phyloP scores from a whole-genome alignment of 2,113 vertebrate genomes.

The Leptobrachium ailaonicum region DNA sequence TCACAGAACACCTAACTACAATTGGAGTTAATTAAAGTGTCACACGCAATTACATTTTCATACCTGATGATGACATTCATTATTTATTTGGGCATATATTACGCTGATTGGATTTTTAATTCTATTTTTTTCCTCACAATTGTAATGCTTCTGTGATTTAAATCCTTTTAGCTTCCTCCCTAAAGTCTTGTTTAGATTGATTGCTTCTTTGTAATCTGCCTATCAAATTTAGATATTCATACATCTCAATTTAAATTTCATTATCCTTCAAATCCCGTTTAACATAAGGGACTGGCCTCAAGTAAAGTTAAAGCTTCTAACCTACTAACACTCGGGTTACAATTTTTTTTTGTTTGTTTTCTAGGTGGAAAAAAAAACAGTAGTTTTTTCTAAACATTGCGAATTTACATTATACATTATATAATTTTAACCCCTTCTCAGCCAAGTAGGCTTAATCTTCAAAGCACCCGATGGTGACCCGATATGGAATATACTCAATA shows the following conservation, averaged over 20 bases:
- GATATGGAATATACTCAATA: too few species aligned
- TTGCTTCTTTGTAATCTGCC: constrained; percentile 29
- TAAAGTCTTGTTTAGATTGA: constrained; percentile 29
- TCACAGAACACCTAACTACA: constrained; percentile 14
- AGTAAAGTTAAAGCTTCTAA: constrained; percentile 4
- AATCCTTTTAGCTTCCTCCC: constrained; percentile 25
- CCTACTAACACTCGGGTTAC: background rate
- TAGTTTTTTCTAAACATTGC: background rate
- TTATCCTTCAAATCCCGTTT: constrained; percentile 19
- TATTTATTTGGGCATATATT: constrained; percentile 14
- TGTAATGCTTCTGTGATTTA: constrained; percentile 26
- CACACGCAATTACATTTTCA: constrained; percentile 16
- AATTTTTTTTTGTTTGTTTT: background rate
- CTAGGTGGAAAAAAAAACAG: background rate
- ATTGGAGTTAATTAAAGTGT: constrained; percentile 10
- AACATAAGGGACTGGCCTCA: constrained; percentile 6
- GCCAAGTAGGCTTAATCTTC: too few species aligned
- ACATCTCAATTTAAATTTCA: constrained; percentile 30
- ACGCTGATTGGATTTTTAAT: constrained; percentile 23
- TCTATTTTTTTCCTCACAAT: constrained; percentile 15
- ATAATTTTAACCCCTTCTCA: too few species aligned
- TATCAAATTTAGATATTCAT: constrained; percentile 32
- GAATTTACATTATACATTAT: too few species aligned
- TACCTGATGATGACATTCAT: constrained; percentile 3
- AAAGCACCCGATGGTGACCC: too few species aligned